phyloP scores from a whole-genome alignment of 1,140 invertebrate species.

The Nomia melanderi region DNA sequence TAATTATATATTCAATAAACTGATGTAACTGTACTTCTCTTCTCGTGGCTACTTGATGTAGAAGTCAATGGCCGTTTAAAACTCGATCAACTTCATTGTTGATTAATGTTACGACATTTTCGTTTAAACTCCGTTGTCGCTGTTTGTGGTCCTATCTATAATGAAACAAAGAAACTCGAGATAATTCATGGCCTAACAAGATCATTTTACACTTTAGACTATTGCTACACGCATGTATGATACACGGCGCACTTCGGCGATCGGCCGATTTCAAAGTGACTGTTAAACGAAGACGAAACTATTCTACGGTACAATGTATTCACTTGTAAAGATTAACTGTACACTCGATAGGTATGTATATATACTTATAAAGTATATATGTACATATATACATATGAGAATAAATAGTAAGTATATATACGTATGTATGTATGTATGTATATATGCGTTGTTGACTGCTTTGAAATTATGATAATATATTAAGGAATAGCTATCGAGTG shows the following conservation, averaged over 20 bases:
- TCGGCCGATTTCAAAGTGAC: constrained; percentile 39
- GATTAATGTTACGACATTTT: too few relatives aligned
- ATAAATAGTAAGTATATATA: constrained; percentile 66
- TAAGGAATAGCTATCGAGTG: constrained; percentile 72
- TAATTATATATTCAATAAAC: too few relatives aligned
- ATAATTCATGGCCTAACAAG: constrained; percentile 31
- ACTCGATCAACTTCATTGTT: too few relatives aligned
- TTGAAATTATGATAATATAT: constrained; percentile 81
- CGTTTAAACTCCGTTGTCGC: too few relatives aligned
- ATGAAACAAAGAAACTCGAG: constrained; percentile 8
- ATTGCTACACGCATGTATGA: background rate
- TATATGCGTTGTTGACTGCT: constrained; percentile 80
- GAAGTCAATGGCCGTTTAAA: too few relatives aligned
- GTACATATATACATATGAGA: constrained; percentile 77
- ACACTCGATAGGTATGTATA: constrained; percentile 78
- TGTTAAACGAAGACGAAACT: constrained; percentile 64
- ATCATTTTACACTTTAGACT: background rate
- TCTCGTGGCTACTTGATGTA: too few relatives aligned
- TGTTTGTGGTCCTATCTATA: too few relatives aligned
- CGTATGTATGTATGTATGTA: constrained; percentile 72
- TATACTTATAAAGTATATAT: constrained; percentile 64
- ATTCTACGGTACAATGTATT: constrained; percentile 73
- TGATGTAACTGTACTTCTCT: too few relatives aligned
- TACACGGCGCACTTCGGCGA: constrained; percentile 63
- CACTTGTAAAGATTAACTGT: constrained; percentile 67